Evolutionary conservation across 2,888 invertebrate species (phyloP).

Genomic region (Pollenia griseotomentosa): DNA sequence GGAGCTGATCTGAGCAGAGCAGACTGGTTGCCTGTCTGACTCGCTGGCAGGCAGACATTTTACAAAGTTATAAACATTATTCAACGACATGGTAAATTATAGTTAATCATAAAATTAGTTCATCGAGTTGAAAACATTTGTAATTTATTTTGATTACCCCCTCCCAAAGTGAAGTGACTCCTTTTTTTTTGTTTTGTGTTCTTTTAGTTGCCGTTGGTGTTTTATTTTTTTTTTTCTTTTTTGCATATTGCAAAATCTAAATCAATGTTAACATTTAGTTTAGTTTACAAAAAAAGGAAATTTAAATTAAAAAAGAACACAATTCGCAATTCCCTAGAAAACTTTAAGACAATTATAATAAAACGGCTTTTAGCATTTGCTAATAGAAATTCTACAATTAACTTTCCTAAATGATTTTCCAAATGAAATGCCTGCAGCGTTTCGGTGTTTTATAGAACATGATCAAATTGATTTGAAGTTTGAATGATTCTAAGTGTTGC

Average conservation of each 20-base stretch:
- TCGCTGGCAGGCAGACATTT: constrained; percentile 37
- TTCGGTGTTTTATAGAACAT: constrained; percentile 1
- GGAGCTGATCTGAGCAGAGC: background rate
- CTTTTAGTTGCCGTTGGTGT: constrained; percentile 46
- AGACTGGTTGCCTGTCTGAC: background rate
- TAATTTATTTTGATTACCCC: constrained; percentile 74
- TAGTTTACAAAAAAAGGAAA: constrained; percentile 47
- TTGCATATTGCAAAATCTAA: constrained; percentile 44
- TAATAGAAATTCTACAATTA: constrained; percentile 52
- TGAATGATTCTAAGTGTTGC: background rate
- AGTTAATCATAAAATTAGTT: constrained; percentile 73
- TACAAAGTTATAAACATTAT: constrained; percentile 60
- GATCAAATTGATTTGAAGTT: background rate
- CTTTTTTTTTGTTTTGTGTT: background rate
- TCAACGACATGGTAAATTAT: constrained; percentile 67
- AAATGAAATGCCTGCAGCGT: constrained; percentile 1
- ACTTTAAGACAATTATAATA: constrained; percentile 1
- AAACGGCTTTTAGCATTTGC: constrained; percentile 45
- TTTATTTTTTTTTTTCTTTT: background rate
- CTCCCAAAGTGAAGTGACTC: constrained; percentile 53
- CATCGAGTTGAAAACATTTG: constrained; percentile 69
- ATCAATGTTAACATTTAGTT: constrained; percentile 52
- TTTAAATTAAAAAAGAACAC: constrained; percentile 38
- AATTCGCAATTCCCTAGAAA: constrained; percentile 23
- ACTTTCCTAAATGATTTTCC: background rate